Evolutionary conservation across 2,113 vertebrate genomes (phyloP), one percentile per base, ranked within the genome.

Genomic region (Osmerus mordax): DNA sequence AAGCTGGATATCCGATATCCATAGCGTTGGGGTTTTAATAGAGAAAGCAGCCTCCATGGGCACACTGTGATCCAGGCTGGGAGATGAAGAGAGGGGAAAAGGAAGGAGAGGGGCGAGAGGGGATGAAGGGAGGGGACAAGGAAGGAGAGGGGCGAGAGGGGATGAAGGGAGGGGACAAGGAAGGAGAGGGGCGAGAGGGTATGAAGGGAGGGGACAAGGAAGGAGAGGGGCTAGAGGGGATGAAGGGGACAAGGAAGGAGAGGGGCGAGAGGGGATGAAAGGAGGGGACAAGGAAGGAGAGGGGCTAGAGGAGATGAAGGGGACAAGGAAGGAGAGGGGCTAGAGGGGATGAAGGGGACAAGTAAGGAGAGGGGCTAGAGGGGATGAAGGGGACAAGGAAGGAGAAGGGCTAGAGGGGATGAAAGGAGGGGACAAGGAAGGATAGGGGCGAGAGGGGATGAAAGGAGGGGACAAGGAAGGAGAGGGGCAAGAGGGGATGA

Each of bases 91-190:
- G 16, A 55, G 63, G 55, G 69, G 56, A 11, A 9, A 3, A n/a
- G 29, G 55, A 29, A 19, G 16, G 29, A 15, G 25, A 58, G 15
- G n/a, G 15, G 32, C 32, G 53, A 14, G 21, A 11, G 29, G 21
- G 32, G 18, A 21, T 12, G 25, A 58, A 65, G 56, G 8, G 36
- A 74, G 60, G 58, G 14, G 52, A 69, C 69, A 67, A 61, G 56
- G 68, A 69, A 65, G 76, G 76, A 71, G 71, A 76, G 69, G 71
- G 73, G 25, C 72, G 61, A 75, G 12, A 58, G 47, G 4, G 6
- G 32, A n/a, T 4, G 25, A 28, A 28, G 25, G 3, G 3, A 28
- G 25, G 25, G 25, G 25, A 28, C 25, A 28, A 3, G 25, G 25
- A 28, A 28, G 25, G 25, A 21, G 19, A 3, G 56, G 1, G 25